Evolutionary conservation across 2,113 vertebrate genomes (phyloP).

Genomic region (Actenoides lindsayi): DNA sequence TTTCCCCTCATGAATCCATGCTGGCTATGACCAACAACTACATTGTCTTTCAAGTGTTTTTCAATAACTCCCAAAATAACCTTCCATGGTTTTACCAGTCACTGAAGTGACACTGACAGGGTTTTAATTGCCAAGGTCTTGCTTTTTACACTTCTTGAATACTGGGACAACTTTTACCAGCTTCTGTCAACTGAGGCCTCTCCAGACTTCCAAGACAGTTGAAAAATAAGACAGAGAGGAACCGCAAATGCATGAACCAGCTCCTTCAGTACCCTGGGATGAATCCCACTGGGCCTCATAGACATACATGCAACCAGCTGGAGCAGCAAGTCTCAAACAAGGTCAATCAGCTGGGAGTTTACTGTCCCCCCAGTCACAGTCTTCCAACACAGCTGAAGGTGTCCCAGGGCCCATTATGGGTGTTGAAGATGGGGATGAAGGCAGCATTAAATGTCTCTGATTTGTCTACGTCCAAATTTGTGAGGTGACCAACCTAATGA

Average conservation of each 20-base stretch:
- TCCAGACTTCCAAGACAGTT: neutral
- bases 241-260: too few species aligned
- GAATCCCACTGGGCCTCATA: neutral
- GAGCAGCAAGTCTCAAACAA: neutral
- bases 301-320: neutral
- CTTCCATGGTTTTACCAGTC: neutral
- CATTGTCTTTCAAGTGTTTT: neutral
- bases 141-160: neutral
- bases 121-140: neutral
- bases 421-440: neutral
- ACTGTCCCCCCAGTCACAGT: neutral
- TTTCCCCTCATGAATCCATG: neutral
- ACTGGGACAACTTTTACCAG: neutral
- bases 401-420: neutral
- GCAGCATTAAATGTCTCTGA: accelerated
- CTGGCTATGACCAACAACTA: neutral
- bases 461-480: neutral
- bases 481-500: neutral
- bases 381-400: neutral
- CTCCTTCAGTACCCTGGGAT: neutral
- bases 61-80: neutral
- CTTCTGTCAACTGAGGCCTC: neutral
- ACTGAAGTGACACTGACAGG: neutral
- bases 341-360: neutral
- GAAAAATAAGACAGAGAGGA: neutral